Base-by-base conservation (phyloP, 2,113 vertebrate species). In the Thunnus thynnus region DNA sequence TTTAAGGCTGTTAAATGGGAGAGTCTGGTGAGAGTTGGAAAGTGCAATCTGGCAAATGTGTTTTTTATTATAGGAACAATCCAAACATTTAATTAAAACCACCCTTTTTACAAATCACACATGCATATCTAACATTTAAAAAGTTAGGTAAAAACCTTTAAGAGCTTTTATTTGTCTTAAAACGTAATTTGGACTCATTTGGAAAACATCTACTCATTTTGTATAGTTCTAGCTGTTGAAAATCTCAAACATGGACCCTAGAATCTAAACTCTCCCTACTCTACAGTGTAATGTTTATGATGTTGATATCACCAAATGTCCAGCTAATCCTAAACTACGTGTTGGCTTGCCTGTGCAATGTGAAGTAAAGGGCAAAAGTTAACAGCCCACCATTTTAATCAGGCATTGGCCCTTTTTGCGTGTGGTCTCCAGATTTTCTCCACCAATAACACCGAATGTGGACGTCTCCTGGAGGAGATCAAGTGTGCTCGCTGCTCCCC, bases 381-480 rank as follows among this genome's bases (percentile, higher is more conserved):
- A 61, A 87, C 58, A 67, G n/a, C 27, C 64, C 9, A 36, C 48
- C 13, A 11, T 83, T 89, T 64, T 90, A 92, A 92, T 77, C 78
- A 81, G 57, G 46, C 56, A 7, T 68, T 63, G 56, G 32, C 64
- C 70, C 57, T 85, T 62, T 47, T 80, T 86, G 86, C 27, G 71
- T 93, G 91, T 90, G 90, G 81, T 90, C 86, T 96, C 91, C 96
- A 99, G 98, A 96, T 98, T 92, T 96, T 97, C 95, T 97, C 98
- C 89, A 97, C 96, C 95, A 99, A 99, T 95, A 98, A 98, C 95
- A 99, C 98, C 62, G 97, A 99, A 90, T 99, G 98, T 93, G 96
- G 94, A 92, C 97, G 95, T 91, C 95, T 99, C 88, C 94, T 99
- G 93, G 97, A 99, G 88, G 98, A 99, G 95, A 96, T 99, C 96